These are phyloP conservation scores for Pitta sordida DNA, from an alignment of 2,113 vertebrate genomes.

Conservation along the genomic window DNA sequence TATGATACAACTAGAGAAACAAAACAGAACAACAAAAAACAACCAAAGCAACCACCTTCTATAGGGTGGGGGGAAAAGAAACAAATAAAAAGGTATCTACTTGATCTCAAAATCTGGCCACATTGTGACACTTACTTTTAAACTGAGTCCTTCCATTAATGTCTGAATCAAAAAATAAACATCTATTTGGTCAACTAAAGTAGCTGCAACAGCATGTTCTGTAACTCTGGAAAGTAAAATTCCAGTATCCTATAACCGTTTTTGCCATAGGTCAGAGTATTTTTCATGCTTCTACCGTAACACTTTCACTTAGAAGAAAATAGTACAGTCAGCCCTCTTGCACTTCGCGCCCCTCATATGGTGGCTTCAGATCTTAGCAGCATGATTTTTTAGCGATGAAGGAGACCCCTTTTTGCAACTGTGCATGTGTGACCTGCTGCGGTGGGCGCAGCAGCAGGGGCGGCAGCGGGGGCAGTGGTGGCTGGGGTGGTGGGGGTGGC, in stretches of 20 bases:
- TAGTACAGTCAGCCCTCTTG: neutral
- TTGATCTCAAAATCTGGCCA: neutral
- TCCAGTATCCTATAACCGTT: neutral
- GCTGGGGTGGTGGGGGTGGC: no score
- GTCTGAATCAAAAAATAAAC: neutral
- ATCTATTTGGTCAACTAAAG: neutral
- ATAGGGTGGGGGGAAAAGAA: rapidly evolving
- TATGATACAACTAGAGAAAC: neutral
- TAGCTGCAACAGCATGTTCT: neutral
- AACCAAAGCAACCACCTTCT: neutral
- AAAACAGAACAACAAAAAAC: neutral
- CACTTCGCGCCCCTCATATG: no score
- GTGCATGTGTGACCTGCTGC: no score
- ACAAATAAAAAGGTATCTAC: neutral
- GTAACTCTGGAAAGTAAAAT: neutral
- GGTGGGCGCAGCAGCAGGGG: no score
- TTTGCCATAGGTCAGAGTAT: neutral
- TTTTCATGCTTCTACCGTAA: neutral
- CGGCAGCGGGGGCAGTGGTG: no score
- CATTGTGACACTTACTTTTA: neutral
- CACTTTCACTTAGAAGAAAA: neutral
- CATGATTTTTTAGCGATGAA: no score
- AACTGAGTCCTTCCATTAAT: neutral
- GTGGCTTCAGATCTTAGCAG: no score
- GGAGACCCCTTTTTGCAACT: no score